Conservation (phyloP, 2,113 vertebrate genomes). For the Chlorocebus sabaeus region DNA sequence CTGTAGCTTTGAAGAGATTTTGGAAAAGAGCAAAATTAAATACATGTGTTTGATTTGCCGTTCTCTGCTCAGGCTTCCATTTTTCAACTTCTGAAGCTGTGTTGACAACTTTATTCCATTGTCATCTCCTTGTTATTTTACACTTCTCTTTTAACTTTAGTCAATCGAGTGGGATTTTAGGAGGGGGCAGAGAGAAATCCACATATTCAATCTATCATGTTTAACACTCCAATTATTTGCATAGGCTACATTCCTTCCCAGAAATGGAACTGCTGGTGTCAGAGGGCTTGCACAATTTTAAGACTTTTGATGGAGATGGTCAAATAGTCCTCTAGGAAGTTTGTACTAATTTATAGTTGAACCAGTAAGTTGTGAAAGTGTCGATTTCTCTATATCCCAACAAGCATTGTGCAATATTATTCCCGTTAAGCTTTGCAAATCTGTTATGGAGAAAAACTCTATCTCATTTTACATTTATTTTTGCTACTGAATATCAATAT, state of each 20-base stretch:
- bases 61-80: neutral
- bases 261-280: neutral
- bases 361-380: neutral
- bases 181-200: neutral
- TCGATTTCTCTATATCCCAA: neutral
- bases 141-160: slow-evolving; percentile 21
- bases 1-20: neutral
- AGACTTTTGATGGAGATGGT: neutral
- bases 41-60: neutral
- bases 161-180: neutral
- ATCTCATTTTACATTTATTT: neutral
- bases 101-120: slow-evolving; percentile 26
- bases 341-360: neutral
- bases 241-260: neutral
- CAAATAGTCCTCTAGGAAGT: neutral
- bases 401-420: neutral
- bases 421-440: neutral
- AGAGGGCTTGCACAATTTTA: neutral
- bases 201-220: neutral
- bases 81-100: slow-evolving; percentile 3
- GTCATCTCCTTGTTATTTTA: slow-evolving; percentile 37
- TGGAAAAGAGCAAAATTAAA: slow-evolving; percentile 27
- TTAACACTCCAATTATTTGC: neutral
- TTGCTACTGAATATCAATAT: neutral
- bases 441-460: neutral